Evolutionary conservation across 2,888 invertebrate species (phyloP).

Genomic region (Tetramorium bicarinatum): DNA sequence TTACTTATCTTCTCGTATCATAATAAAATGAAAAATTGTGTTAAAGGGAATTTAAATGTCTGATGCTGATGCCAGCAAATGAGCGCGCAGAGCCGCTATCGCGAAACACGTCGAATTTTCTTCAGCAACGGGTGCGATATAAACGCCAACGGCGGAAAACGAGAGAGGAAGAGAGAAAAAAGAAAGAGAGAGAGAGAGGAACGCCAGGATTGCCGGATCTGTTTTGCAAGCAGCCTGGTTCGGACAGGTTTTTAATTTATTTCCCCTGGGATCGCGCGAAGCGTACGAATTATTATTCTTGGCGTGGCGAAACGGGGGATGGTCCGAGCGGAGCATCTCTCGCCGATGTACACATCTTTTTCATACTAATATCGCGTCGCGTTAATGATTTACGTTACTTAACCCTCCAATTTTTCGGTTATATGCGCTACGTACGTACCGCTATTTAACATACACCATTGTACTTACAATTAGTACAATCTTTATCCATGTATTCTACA

Average conservation of each 20-base stretch:
- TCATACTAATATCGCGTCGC: neutral
- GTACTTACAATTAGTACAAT: neutral
- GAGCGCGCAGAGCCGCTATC: neutral
- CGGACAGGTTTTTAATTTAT: constrained; percentile 59
- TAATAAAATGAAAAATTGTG: neutral
- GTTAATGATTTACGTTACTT: constrained; percentile 26
- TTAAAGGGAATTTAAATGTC: constrained; percentile 17
- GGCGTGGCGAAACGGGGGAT: constrained; percentile 22
- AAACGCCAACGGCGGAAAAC: neutral
- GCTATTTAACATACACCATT: neutral
- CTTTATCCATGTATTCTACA: neutral
- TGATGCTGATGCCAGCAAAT: neutral
- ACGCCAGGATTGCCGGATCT: constrained; percentile 27
- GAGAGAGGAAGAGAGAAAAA: neutral
- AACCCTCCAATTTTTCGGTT: constrained; percentile 3
- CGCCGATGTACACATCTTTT: neutral
- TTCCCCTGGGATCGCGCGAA: constrained; percentile 25
- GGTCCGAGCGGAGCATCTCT: neutral
- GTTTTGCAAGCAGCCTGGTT: constrained; percentile 15
- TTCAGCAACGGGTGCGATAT: constrained; percentile 15
- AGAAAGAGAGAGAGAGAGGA: neutral
- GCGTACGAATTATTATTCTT: constrained; percentile 52
- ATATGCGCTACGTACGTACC: neutral
- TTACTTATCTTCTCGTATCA: neutral
- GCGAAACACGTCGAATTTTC: constrained; percentile 13